phyloP scores from a whole-genome alignment of 2,113 vertebrate genomes.

The Trichomycterus rosablanca region DNA sequence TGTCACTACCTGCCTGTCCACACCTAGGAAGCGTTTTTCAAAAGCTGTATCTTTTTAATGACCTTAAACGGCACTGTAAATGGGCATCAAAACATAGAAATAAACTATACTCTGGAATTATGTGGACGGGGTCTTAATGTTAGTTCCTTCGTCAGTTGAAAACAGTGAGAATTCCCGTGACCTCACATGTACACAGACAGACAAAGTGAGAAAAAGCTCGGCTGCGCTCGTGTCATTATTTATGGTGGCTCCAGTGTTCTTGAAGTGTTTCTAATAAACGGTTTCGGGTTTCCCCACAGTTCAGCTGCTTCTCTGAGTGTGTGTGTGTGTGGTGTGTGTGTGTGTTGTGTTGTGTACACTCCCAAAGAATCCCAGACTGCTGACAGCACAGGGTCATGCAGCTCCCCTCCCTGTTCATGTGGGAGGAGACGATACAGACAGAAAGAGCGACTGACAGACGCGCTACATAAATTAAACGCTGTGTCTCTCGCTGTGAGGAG shows the following conservation, averaged over 20 bases:
- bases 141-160: too few species aligned
- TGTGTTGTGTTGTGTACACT: slow-evolving; percentile 52
- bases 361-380: slow-evolving; percentile 78
- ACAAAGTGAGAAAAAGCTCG: not conserved
- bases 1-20: too few species aligned
- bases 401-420: slow-evolving; percentile 7
- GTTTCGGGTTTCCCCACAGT: slow-evolving; percentile 75
- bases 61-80: too few species aligned
- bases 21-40: too few species aligned
- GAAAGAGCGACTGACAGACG: slow-evolving; percentile 21
- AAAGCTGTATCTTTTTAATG: too few species aligned
- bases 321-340: slow-evolving; percentile 30
- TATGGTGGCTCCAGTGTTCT: slow-evolving; percentile 66
- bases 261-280: slow-evolving; percentile 70
- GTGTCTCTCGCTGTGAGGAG: slow-evolving; percentile 51
- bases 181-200: too few species aligned
- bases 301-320: slow-evolving; percentile 52
- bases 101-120: too few species aligned
- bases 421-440: slow-evolving; percentile 21
- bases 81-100: too few species aligned
- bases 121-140: too few species aligned
- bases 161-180: too few species aligned
- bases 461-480: slow-evolving; percentile 53
- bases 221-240: slow-evolving; percentile 62
- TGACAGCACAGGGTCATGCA: slow-evolving; percentile 72